phyloP scores from a whole-genome alignment of 1,140 invertebrate species.

The Paraescarpia echinospica region DNA sequence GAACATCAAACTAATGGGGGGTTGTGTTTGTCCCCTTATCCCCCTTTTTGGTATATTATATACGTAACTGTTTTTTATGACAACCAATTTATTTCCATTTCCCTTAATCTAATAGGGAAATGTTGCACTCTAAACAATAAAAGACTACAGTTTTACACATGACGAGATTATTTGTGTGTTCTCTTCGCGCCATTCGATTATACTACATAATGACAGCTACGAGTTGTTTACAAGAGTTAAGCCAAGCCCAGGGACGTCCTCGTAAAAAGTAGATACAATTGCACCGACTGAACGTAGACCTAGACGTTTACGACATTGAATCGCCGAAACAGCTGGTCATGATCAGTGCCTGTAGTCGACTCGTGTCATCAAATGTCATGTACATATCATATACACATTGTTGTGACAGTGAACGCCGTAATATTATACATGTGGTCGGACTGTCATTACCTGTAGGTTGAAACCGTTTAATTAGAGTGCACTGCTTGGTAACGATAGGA shows the following conservation, averaged over 20 bases:
- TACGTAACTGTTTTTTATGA: background rate
- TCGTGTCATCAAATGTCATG: background rate
- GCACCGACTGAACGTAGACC: background rate
- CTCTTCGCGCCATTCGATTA: background rate
- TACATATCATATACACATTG: background rate
- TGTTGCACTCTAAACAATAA: background rate
- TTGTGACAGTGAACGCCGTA: background rate
- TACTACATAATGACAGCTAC: background rate
- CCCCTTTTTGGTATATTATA: too few species aligned
- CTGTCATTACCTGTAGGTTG: background rate
- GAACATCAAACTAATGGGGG: too few species aligned
- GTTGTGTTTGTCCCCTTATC: too few species aligned
- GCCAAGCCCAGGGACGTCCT: background rate
- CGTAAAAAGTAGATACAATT: background rate
- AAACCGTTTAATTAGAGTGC: background rate
- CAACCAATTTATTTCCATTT: background rate
- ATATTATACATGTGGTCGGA: background rate
- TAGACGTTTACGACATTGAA: background rate
- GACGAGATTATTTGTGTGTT: background rate
- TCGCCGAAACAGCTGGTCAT: background rate
- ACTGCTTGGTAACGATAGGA: background rate
- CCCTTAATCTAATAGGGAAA: background rate
- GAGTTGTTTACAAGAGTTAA: background rate
- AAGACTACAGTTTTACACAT: background rate
- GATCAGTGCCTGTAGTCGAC: background rate